Base-by-base conservation (phyloP, 2,888 invertebrate species). In the Platycheirus albimanus region DNA sequence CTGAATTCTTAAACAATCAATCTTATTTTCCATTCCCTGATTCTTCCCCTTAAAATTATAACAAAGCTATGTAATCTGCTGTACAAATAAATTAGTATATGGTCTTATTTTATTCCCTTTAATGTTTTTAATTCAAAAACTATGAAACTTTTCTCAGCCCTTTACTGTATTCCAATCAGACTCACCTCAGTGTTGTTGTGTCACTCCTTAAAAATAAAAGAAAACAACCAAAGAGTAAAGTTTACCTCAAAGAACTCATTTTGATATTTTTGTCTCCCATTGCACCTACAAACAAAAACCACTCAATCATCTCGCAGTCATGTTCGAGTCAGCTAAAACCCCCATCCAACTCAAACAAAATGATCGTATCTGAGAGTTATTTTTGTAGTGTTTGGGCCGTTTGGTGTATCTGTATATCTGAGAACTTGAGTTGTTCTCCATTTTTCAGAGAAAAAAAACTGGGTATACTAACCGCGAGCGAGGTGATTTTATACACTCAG, bases 401-500 rank as follows among this genome's bases (percentile, higher is more conserved):
- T n/a, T 36, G 43, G 15, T 58, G 30, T 33, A 36, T 72, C 43
- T 43, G 45, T 64, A 17, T 47, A 47, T 36, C 13, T 56, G 51
- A 78, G 66, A 58, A 45, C 3, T 61, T 69, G 74, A 63, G 45
- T 79, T 61, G 30, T 58, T 72, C 78, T 79, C 78, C 51, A 71
- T 36, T 36, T 33, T 45, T 56, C 33, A 10, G 49, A 72, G 72
- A 72, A 66, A 61, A n/a, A 66, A 66, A 52, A 74, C 63, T 79
- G 79, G 74, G 74, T 74, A 74, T 63, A 74, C 63, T 49, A 74
- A 74, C 71, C 63, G 63, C 77, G 83, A 83, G 63, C 77, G 83
- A 83, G 81, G 77, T 83, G 83, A 74, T 74, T 81, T 78, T 69
- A 69, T 83, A 72, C 74, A 69, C 78, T 70, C 19, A 69, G 78